Evolutionary conservation across 2,113 vertebrate genomes (phyloP).

Genomic region (Cololabis saira): DNA sequence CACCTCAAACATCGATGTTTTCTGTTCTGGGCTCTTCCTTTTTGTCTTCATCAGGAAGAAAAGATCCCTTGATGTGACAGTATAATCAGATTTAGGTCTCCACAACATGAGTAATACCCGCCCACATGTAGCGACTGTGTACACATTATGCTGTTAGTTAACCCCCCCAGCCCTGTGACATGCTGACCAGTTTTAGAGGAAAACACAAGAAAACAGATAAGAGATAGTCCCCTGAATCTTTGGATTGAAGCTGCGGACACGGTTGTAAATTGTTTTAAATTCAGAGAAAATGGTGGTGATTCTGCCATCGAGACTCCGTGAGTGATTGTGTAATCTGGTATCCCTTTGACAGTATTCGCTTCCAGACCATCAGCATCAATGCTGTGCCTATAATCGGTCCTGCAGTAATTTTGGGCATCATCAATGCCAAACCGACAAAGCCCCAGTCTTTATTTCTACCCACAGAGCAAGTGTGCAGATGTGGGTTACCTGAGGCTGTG

Average conservation of each 20-base stretch:
- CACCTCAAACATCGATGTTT: background rate
- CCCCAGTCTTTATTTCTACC: slow-evolving; percentile 34
- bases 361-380: slow-evolving; percentile 37
- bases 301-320: slow-evolving; percentile 13
- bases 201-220: slow-evolving; percentile 39
- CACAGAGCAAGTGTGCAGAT: slow-evolving; percentile 29
- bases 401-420: background rate
- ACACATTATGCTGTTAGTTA: slow-evolving; percentile 10
- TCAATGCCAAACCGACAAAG: slow-evolving; percentile 38
- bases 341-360: slow-evolving; percentile 35
- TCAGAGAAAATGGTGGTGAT: slow-evolving; percentile 38
- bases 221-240: slow-evolving; percentile 32
- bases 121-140: background rate
- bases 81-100: slow-evolving; percentile 15
- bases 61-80: slow-evolving; percentile 4
- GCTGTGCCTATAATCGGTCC: slow-evolving; percentile 1
- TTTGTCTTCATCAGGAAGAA: background rate
- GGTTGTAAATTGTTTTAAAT: slow-evolving; percentile 53
- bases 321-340: slow-evolving; percentile 49
- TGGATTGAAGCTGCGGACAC: slow-evolving; percentile 56
- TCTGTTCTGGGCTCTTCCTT: background rate
- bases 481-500: slow-evolving; percentile 1
- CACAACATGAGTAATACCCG: slow-evolving; percentile 14
- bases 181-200: slow-evolving; percentile 33
- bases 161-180: slow-evolving; percentile 25